Conservation (phyloP, 2,797 vertebrate species). For the Rhinogobio ventralis region DNA sequence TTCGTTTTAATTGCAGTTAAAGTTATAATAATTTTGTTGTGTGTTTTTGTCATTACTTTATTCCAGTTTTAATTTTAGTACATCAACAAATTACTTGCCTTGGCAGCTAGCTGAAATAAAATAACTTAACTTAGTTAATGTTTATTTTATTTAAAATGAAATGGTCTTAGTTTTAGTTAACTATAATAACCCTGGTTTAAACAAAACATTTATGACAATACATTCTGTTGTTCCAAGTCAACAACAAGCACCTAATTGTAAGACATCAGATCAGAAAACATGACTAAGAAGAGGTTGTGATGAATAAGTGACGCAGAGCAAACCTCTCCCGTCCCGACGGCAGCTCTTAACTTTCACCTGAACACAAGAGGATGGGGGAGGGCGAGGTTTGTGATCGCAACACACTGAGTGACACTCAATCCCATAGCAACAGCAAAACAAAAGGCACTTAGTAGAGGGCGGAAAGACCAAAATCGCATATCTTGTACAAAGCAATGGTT, state of each 20-base stretch:
- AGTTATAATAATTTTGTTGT: neutral
- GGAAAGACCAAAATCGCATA: neutral
- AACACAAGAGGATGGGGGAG: constrained; percentile 3
- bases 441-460: neutral
- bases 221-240: neutral
- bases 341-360: neutral
- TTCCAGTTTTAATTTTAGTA: neutral
- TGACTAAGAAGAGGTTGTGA: neutral
- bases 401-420: constrained; percentile 16
- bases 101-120: too few species aligned
- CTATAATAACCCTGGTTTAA: neutral
- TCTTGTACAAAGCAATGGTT: neutral
- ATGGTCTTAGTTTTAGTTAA: too few species aligned
- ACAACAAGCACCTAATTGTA: neutral
- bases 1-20: neutral
- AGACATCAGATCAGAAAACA: neutral
- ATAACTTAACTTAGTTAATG: too few species aligned
- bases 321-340: neutral
- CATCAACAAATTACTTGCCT: neutral
- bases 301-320: neutral
- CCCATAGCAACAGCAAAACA: constrained; percentile 58
- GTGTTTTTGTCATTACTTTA: neutral
- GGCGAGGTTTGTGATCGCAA: constrained; percentile 6
- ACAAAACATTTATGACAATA: neutral
- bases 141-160: neutral